Conservation (phyloP, 2,113 vertebrate genomes). For the Grammomys surdaster region DNA sequence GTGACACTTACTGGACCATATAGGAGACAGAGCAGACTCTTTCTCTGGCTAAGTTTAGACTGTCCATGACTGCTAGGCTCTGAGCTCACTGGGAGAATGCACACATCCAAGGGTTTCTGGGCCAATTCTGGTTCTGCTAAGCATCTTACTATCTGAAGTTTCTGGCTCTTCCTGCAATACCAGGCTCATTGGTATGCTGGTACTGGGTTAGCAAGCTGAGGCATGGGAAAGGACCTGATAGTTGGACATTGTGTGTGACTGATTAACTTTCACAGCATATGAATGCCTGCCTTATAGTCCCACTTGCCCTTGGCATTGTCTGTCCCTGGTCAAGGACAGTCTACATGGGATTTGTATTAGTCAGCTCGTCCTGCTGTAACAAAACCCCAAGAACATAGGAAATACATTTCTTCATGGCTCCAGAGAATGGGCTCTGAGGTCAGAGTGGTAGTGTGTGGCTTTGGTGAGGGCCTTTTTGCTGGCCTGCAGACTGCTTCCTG, state of each 20-base stretch:
- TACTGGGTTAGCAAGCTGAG: background rate
- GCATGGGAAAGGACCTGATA: background rate
- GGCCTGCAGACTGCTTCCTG: background rate
- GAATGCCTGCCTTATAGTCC: background rate
- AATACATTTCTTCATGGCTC: background rate
- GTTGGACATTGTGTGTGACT: background rate
- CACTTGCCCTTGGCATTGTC: background rate
- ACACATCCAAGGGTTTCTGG: background rate
- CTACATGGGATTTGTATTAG: background rate
- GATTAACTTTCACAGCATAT: background rate
- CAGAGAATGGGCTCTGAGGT: background rate
- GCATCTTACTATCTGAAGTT: background rate
- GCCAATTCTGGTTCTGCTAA: background rate
- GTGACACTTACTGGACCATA: constrained; percentile 47
- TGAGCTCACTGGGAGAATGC: background rate
- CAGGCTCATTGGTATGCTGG: background rate
- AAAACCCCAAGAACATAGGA: background rate
- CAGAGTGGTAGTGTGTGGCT: background rate
- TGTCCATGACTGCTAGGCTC: background rate
- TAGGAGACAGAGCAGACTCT: constrained; percentile 62
- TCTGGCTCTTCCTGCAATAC: background rate
- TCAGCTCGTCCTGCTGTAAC: background rate
- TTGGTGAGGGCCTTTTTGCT: background rate
- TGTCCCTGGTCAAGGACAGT: background rate
- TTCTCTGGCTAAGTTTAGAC: constrained; percentile 76